phyloP scores from a whole-genome alignment of 2,888 invertebrate species.

The Caenorhabditis sinica region DNA sequence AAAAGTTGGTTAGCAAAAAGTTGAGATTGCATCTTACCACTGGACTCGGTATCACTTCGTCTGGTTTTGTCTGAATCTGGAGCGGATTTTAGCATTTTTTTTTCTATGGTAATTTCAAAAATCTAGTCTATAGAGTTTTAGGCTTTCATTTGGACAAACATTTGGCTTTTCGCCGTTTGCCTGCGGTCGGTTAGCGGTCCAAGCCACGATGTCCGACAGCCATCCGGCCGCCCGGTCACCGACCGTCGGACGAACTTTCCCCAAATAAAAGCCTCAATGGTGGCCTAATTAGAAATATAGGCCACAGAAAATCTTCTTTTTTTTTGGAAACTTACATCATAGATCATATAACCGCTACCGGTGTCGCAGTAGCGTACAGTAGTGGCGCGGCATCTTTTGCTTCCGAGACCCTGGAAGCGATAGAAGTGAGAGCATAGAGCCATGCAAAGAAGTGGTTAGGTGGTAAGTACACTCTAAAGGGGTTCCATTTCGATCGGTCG shows the following conservation, averaged over 20 bases:
- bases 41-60: constrained; percentile 45
- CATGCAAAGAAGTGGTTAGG: constrained; percentile 31
- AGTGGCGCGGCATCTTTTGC: constrained; percentile 69
- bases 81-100: no score
- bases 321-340: constrained; percentile 66
- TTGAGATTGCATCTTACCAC: constrained; percentile 36
- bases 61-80: constrained; percentile 59
- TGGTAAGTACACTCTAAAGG: not conserved
- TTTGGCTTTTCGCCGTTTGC: not conserved
- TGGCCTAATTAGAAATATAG: not conserved
- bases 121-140: no score
- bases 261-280: no score
- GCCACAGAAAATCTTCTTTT: not conserved
- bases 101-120: no score
- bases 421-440: constrained; percentile 1
- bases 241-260: no score
- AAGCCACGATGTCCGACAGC: no score
- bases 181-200: no score
- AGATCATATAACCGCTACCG: constrained; percentile 76
- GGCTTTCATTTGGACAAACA: no score
- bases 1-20: constrained; percentile 7
- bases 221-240: no score
- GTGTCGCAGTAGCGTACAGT: constrained; percentile 76
- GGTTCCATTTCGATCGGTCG: not conserved
- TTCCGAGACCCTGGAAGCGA: constrained; percentile 51